Conservation (phyloP, 2,797 vertebrate genomes). For the Pitangus sulphuratus region DNA sequence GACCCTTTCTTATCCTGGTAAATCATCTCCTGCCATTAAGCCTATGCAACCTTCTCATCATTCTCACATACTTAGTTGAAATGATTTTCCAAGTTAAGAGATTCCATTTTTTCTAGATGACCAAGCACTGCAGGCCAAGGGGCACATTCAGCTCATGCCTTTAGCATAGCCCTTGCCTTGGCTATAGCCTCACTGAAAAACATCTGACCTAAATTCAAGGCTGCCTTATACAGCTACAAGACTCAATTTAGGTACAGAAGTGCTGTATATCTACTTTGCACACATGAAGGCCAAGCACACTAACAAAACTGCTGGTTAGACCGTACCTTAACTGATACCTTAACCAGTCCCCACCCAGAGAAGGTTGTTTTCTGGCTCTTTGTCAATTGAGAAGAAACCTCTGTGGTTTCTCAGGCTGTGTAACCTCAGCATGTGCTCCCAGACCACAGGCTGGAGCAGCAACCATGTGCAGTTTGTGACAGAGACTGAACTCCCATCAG, state of each 20-base stretch:
- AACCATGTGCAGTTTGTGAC: not conserved
- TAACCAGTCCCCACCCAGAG: not conserved
- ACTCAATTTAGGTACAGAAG: not conserved
- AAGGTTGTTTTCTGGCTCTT: not conserved
- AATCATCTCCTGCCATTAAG: not conserved
- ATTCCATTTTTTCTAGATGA: not conserved
- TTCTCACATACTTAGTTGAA: constrained; percentile 2
- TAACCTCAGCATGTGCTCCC: not conserved
- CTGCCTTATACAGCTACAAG: not conserved
- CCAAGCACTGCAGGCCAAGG: not conserved
- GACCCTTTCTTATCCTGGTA: not conserved
- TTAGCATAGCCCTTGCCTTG: not conserved
- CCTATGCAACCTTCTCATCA: not conserved
- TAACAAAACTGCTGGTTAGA: not conserved
- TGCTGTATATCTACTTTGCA: not conserved
- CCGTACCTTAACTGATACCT: not conserved
- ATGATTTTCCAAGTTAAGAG: constrained; percentile 4
- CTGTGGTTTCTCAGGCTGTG: not conserved
- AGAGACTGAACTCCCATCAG: not conserved
- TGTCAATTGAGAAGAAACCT: not conserved
- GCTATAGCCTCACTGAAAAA: not conserved
- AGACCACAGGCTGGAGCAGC: not conserved
- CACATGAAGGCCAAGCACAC: not conserved
- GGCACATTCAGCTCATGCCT: not conserved
- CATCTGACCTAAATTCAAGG: not conserved